Evolutionary conservation across 1,140 invertebrate genomes (phyloP), one percentile per base, ranked within the genome.

Genomic region (Pseudomyrmex pallidus): DNA sequence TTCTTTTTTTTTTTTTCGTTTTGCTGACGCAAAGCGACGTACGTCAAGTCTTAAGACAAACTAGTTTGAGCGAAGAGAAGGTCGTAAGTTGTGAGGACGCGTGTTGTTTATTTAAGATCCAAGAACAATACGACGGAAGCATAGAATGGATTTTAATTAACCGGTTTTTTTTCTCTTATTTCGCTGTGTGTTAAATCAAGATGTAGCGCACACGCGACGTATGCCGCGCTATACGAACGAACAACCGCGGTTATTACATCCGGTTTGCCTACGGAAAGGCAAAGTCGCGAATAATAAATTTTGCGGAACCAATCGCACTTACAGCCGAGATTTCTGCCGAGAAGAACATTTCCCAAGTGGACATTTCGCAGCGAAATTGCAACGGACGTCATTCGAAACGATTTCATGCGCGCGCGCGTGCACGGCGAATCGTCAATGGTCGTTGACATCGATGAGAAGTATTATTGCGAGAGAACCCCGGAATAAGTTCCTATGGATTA

Each of bases 381-480:
- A 48, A 72, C n/a, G n/a, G 44, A 61, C 54, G 54, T 80, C 66
- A 80, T 59, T 80, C 12, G 17, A 80, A 70, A 80, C 22, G 44
- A 80, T 80, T 80, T 80, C 44, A 80, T 80, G 54, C 54, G 59
- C 50, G 64, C 50, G 64, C 54, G 54, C 20, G 44, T 80, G 64
- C 67, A 57, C 54, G 2, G 68, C 15, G 8, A 20, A 86, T 83
- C 82, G 82, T 77, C 83, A 20, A 80, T 84, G 74, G 74, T 85
- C 85, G 52, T 80, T 88, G 74, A 87, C 74, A 74, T 87, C 67
- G 54, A 72, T 56, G 22, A n/a, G n/a, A 61, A 70, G 35, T 35
- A 59, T n/a, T 22, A 70, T 64, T 64, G 63, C 74, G 20, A 80
- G 70, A 80, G 74, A 84, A 35, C 35, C 35, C 10, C 46, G 46